These are phyloP conservation scores for Narcine bancroftii DNA, from an alignment of 2,113 vertebrate species.

Conservation along the genomic window DNA sequence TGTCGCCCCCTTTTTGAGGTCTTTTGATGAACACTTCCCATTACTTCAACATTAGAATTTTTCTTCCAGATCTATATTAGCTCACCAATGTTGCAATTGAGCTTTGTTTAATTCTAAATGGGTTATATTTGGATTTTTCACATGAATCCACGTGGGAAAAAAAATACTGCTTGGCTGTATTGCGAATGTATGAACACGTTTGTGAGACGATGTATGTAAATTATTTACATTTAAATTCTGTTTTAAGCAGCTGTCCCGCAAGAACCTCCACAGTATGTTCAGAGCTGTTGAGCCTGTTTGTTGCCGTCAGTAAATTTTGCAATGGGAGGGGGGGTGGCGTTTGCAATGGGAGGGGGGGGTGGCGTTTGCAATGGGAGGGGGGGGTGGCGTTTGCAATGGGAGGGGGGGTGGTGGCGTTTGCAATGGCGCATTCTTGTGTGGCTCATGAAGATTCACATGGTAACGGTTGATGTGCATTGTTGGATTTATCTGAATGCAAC, in stretches of 20 bases:
- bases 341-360: slow-evolving; percentile 79
- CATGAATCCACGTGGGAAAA: background rate
- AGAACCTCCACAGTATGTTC: slow-evolving; percentile 62
- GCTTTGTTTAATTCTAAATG: background rate
- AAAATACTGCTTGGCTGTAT: background rate
- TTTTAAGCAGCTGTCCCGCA: slow-evolving; percentile 58
- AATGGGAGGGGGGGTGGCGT: slow-evolving; percentile 66
- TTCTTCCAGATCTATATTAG: background rate
- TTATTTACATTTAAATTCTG: slow-evolving; percentile 57
- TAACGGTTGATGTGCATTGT: slow-evolving; percentile 84
- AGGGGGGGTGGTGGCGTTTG: slow-evolving; percentile 72
- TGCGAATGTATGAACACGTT: background rate
- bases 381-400: slow-evolving; percentile 55
- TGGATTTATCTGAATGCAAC: slow-evolving; percentile 93
- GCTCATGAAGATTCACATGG: slow-evolving; percentile 93
- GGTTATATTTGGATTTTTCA: background rate
- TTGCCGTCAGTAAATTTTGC: slow-evolving; percentile 86
- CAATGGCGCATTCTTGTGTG: slow-evolving; percentile 94
- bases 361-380: slow-evolving; percentile 82
- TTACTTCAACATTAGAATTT: background rate
- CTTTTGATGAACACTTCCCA: background rate
- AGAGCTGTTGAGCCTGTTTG: slow-evolving; percentile 70
- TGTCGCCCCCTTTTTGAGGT: background rate
- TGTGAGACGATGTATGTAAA: slow-evolving; percentile 33
- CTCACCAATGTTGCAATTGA: background rate